Base-by-base conservation (phyloP, 2,113 vertebrate species). In the Gymnarchus niloticus region DNA sequence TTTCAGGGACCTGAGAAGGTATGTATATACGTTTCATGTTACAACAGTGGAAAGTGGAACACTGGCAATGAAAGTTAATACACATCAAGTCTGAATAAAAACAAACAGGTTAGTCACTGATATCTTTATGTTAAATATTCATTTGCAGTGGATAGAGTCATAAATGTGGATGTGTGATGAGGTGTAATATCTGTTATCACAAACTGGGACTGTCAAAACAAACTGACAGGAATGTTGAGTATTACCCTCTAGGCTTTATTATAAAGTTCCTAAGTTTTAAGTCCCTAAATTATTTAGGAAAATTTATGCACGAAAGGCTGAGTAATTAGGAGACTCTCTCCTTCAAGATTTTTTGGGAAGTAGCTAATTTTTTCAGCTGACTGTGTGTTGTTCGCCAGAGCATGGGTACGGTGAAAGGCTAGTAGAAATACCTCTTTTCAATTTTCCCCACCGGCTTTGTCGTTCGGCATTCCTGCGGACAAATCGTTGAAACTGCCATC, bases 1-100 rank as follows among this genome's bases (percentile, higher is more conserved):
- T 99, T 99, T 93, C 98, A 99, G 91, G 98, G 98, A 59, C 96
- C 98, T 0, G 98, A 99, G 89, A 96, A 99, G 93, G 98, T 99
- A 93, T 95, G 97, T 91, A 87, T n/a, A n/a, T n/a, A n/a, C n/a
- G n/a, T n/a, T n/a, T n/a, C n/a, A n/a, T n/a, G n/a, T n/a, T n/a
- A n/a, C n/a, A n/a, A n/a, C n/a, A n/a, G n/a, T 17, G 14, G 65
- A 14, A 41, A 19, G 33, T 69, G 65, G 54, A 25, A 49, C 14
- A 69, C 65, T 37, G 33, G 65, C 12, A 73, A 41, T 33, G 14
- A 73, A n/a, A n/a, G n/a, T n/a, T n/a, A n/a, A 41, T 0, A 41
- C 65, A 33, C 61, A 33, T 14, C 37, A 69, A 69, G 28, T 73
- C 65, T 73, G 65, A 17, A 33, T n/a, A n/a, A n/a, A n/a, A n/a